These are phyloP conservation scores for Chiridota heheva DNA, from an alignment of 35 echinoderm and acorn worm species.

Conservation along the genomic window DNA sequence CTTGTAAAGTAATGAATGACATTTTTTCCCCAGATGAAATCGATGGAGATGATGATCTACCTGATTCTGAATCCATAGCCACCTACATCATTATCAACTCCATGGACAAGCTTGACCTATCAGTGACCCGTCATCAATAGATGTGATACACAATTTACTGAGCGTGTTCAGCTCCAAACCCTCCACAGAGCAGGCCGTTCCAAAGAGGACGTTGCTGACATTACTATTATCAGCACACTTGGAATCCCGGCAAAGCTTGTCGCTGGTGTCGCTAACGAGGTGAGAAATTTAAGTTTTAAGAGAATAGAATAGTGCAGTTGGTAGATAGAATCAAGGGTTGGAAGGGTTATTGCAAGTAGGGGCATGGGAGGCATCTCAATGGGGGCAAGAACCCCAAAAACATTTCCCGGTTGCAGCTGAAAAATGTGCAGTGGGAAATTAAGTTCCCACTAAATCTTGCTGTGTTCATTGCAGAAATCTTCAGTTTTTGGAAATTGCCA, in stretches of 20 bases:
- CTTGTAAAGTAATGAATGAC: too few relatives aligned
- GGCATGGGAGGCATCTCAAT: too few relatives aligned
- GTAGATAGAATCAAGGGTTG: too few relatives aligned
- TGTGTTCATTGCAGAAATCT: too few relatives aligned
- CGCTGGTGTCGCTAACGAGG: slow-evolving; percentile 55
- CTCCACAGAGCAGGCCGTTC: not conserved
- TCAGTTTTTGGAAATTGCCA: too few relatives aligned
- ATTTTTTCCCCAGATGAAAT: slow-evolving; percentile 55
- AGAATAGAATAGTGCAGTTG: too few relatives aligned
- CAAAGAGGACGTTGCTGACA: slow-evolving; percentile 32
- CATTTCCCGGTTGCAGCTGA: too few relatives aligned
- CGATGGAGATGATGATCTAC: slow-evolving; percentile 59
- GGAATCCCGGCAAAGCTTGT: slow-evolving; percentile 71
- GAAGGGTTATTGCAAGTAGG: too few relatives aligned
- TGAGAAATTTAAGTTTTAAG: too few relatives aligned
- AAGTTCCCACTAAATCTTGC: too few relatives aligned
- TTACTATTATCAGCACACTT: slow-evolving; percentile 67
- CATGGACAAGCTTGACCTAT: slow-evolving; percentile 64
- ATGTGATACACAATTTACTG: slow-evolving; percentile 65
- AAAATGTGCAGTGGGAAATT: too few relatives aligned
- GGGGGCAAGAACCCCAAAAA: too few relatives aligned
- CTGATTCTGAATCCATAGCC: slow-evolving; percentile 60
- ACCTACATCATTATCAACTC: slow-evolving; percentile 89
- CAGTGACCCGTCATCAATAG: slow-evolving; percentile 72
- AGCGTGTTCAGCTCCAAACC: slow-evolving; percentile 23